Evolutionary conservation across 2,113 vertebrate species (phyloP).

Genomic region (Amphiprion ocellaris): DNA sequence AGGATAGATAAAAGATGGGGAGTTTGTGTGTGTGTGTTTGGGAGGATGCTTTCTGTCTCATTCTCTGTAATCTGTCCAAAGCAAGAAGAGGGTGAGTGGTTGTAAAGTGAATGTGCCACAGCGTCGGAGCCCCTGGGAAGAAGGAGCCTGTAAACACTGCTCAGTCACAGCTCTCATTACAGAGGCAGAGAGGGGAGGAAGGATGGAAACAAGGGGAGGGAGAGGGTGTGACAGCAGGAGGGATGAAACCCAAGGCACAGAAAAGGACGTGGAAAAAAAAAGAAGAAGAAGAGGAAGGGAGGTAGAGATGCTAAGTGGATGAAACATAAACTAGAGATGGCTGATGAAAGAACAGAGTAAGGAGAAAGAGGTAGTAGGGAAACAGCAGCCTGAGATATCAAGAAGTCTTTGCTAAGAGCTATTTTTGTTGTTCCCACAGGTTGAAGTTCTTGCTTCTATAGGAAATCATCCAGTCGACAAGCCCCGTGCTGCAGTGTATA

Average conservation of each 20-base stretch:
- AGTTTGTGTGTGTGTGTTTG: background rate
- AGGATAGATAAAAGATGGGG: constrained; percentile 14
- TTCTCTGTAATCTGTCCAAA: constrained; percentile 62
- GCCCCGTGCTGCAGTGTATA: constrained; percentile 16
- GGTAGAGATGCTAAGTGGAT: constrained; percentile 18
- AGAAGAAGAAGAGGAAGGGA: background rate
- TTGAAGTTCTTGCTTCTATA: constrained; percentile 11
- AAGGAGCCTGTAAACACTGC: constrained; percentile 66
- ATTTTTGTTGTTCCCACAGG: constrained; percentile 32
- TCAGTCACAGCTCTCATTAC: constrained; percentile 76
- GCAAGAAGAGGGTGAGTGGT: constrained; percentile 43
- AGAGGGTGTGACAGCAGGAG: constrained; percentile 33
- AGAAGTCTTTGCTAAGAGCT: background rate
- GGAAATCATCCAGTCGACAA: constrained; percentile 50
- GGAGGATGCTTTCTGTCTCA: constrained; percentile 38
- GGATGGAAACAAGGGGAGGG: constrained; percentile 36
- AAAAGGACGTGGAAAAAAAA: constrained; percentile 30
- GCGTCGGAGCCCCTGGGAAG: constrained; percentile 60
- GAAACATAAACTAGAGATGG: constrained; percentile 23
- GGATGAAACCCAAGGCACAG: constrained; percentile 41
- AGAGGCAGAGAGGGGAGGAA: constrained; percentile 21
- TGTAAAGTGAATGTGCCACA: constrained; percentile 70
- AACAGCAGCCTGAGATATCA: constrained; percentile 1
- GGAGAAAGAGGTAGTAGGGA: background rate
- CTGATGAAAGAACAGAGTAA: constrained; percentile 35